phyloP scores from a whole-genome alignment of 1,140 invertebrate species.

The Sitobion miscanthi region DNA sequence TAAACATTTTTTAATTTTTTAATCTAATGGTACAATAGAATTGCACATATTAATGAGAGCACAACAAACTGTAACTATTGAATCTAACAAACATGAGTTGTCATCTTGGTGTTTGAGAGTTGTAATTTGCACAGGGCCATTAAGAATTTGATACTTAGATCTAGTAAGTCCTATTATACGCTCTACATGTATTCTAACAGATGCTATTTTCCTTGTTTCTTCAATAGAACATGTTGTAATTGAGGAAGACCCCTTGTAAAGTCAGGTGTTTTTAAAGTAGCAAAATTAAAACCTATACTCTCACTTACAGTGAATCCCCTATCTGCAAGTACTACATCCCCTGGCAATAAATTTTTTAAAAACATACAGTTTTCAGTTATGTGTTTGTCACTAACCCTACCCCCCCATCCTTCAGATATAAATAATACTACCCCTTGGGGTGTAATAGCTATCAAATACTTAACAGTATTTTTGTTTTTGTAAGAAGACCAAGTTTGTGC shows the following conservation, averaged over 20 bases:
- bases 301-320: conserved; percentile 61
- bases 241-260: not conserved
- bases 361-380: conserved; percentile 61
- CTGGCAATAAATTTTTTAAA: conserved; percentile 59
- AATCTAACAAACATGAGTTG: conserved; percentile 28
- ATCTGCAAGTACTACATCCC: conserved; percentile 62
- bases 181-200: conserved; percentile 47
- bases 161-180: conserved; percentile 58
- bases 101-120: conserved; percentile 28
- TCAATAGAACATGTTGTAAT: not conserved
- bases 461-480: conserved; percentile 62
- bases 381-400: conserved; percentile 61
- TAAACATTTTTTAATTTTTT: no score
- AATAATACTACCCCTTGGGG: conserved; percentile 63
- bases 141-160: conserved; percentile 31
- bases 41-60: conserved; percentile 27
- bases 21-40: conserved; percentile 34
- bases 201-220: conserved; percentile 40
- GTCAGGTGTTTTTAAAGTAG: not conserved
- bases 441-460: conserved; percentile 63
- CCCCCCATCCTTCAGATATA: conserved; percentile 61
- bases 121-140: conserved; percentile 28
- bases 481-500: conserved; percentile 60
- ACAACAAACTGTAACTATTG: conserved; percentile 36
- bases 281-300: not conserved